Evolutionary conservation across 1,140 invertebrate species (phyloP).

Genomic region (Hyposmocoma kahamanoa): DNA sequence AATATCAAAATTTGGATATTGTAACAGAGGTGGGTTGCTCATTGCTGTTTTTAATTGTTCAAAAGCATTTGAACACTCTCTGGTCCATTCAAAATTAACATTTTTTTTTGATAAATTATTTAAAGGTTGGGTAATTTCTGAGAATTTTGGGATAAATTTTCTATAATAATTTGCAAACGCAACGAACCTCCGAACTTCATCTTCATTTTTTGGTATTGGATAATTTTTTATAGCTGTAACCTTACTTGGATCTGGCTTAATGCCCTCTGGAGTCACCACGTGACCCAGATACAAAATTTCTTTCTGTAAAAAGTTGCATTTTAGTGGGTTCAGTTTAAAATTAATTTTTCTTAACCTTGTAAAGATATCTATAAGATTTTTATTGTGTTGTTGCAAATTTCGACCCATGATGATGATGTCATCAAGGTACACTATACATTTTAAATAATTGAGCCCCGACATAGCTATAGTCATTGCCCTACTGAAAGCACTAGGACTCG

Average conservation of each 20-base stretch:
- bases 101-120: constrained; percentile 41
- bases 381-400: constrained; percentile 43
- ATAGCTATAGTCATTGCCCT: constrained; percentile 48
- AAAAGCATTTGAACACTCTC: constrained; percentile 32
- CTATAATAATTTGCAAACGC: too few relatives aligned
- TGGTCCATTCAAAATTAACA: constrained; percentile 26
- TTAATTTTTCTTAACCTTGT: constrained; percentile 34
- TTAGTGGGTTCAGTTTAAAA: constrained; percentile 46
- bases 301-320: too few relatives aligned
- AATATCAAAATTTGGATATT: constrained; percentile 30
- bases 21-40: constrained; percentile 19
- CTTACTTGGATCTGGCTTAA: constrained; percentile 60
- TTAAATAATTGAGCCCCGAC: constrained; percentile 24
- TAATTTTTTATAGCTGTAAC: constrained; percentile 41
- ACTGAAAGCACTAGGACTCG: constrained; percentile 29
- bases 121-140: constrained; percentile 35
- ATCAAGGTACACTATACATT: constrained; percentile 49
- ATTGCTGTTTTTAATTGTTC: constrained; percentile 23
- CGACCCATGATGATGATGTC: constrained; percentile 50
- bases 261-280: constrained; percentile 42
- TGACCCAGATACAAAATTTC: constrained; percentile 63
- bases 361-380: constrained; percentile 32
- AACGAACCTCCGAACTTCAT: constrained; percentile 57
- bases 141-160: constrained; percentile 48
- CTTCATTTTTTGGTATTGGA: constrained; percentile 42